Evolutionary conservation across 1,140 invertebrate genomes (phyloP), one percentile per base, ranked within the genome.

Genomic region (Listronotus bonariensis): DNA sequence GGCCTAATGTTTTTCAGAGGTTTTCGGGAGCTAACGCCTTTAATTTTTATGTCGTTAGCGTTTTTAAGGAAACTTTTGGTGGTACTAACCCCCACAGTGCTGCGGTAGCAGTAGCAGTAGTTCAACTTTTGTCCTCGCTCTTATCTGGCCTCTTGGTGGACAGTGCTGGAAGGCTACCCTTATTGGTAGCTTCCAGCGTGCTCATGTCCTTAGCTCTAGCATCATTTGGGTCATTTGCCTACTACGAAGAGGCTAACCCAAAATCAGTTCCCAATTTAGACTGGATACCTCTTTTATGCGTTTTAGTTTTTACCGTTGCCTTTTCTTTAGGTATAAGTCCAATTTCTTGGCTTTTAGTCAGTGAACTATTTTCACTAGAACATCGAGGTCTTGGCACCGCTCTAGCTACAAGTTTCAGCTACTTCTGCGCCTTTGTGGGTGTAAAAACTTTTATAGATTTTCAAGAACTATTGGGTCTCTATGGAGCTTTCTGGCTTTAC

Each of bases 321-420:
- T 93, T 95, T 78, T 90, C 91, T 0, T 80, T 95, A 63, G 93
- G 93, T 31, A 93, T 94, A 74, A 92, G 91, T 76, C 93, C 93
- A 41, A 93, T 95, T 76, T 93, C 92, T 17, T 92, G 91, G 85
- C 81, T 95, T 61, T 84, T 95, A 55, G 91, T 93, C 75, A 92
- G 90, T 46, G 93, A 95, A 81, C 82, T 95, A 15, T 95, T 95
- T 77, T 91, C 92, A 14, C 80, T 93, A 42, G 90, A 92, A 77
- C 92, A 92, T 71, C 85, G 92, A 67, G 91, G 91, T 66, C 83
- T 91, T 36, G 92, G 92, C n/a, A 90, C 89, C 63, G 90, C 91
- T 38, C 83, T 95, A 71, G 91, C 92, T 34, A 91, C 90, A 1
- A 88, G 90, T 68, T 92, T 92, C 77, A 93, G 90, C 76, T 94